Percentiles rank a stretch among this genome's conserved stretches.
phyloP scores from a whole-genome alignment of 1,140 invertebrate genomes.

The Meloidogyne floridensis region DNA sequence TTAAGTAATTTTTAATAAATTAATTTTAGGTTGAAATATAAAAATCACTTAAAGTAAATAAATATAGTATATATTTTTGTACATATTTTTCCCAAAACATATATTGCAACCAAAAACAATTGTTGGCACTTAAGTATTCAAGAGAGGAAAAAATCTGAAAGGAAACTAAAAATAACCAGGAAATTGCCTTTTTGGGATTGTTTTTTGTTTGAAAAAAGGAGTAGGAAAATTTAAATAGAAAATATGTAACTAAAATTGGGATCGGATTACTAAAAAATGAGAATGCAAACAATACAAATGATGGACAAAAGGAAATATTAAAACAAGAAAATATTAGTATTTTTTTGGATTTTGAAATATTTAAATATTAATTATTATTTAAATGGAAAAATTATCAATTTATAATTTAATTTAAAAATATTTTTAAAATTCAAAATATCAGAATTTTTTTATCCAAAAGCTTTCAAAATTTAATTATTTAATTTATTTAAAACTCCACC shows the following conservation, averaged over 20 bases:
- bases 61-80: too few species aligned
- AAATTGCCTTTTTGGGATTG: not conserved
- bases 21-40: too few species aligned
- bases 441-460: too few species aligned
- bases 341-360: not conserved
- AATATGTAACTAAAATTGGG: not conserved
- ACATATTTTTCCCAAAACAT: too few species aligned
- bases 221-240: not conserved
- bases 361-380: too few species aligned
- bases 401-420: too few species aligned
- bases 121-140: constrained; percentile 6
- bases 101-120: not conserved
- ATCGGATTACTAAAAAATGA: not conserved
- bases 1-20: too few species aligned
- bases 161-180: not conserved
- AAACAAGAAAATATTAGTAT: not conserved
- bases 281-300: not conserved
- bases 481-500: not conserved
- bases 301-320: not conserved
- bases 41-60: too few species aligned
- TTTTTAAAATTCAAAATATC: too few species aligned
- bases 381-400: too few species aligned
- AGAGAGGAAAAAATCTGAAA: not conserved
- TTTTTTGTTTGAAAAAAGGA: not conserved
- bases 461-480: not conserved